These are phyloP conservation scores for Neodon shergylaensis DNA, from an alignment of 2,113 vertebrate genomes.

Conservation along the genomic window DNA sequence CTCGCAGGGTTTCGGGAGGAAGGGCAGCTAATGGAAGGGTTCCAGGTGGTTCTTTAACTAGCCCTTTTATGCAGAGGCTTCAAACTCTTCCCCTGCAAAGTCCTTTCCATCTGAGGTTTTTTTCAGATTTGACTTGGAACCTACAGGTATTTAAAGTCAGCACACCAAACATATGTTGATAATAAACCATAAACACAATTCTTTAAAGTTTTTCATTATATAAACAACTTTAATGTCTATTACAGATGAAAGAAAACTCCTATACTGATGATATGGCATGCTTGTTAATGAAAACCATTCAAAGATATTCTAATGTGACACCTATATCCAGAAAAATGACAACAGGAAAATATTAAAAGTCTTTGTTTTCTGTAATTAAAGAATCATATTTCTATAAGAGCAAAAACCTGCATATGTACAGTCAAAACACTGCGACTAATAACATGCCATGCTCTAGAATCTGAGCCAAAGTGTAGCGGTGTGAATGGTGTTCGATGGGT, in stretches of 20 bases:
- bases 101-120: background rate
- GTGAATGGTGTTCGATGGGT: background rate
- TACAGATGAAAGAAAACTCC: background rate
- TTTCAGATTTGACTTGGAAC: background rate
- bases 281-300: background rate
- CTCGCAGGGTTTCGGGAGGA: background rate
- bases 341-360: background rate
- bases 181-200: background rate
- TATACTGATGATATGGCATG: background rate
- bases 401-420: background rate
- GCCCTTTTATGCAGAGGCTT: background rate
- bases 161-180: background rate
- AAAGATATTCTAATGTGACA: background rate
- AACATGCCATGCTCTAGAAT: background rate
- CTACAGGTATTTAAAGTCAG: background rate
- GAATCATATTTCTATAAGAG: background rate
- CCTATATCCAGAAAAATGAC: background rate
- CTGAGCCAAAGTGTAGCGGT: background rate
- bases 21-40: background rate
- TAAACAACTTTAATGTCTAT: background rate
- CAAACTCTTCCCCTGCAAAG: too few relatives aligned
- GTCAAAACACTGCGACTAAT: background rate
- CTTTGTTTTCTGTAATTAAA: background rate
- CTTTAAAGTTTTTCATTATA: background rate
- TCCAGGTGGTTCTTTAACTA: background rate